Conservation (phyloP, 2,113 vertebrate species). For the Phylloscopus whistleri region DNA sequence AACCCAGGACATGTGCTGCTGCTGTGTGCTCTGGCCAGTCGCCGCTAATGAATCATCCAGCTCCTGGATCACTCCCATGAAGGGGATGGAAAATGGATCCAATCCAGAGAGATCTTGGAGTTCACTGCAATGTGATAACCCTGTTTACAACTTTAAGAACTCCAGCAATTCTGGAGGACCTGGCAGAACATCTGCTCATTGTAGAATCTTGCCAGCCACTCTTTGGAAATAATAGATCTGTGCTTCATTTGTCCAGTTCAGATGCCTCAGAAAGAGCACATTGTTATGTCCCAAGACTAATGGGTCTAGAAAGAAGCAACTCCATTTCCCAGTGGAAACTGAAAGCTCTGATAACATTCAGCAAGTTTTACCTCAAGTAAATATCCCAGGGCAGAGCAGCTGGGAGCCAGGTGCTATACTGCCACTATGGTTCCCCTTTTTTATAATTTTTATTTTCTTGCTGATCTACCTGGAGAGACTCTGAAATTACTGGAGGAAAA, state of each 20-base stretch:
- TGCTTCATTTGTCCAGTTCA: neutral
- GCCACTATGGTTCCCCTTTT: neutral
- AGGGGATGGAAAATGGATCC: slow-evolving; percentile 18
- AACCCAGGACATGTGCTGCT: neutral
- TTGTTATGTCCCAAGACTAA: neutral
- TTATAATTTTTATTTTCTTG: neutral
- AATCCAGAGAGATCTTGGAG: slow-evolving; percentile 43
- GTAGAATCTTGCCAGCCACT: slow-evolving; percentile 12
- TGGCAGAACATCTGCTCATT: slow-evolving; percentile 53
- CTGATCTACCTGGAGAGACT: neutral
- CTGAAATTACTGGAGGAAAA: neutral
- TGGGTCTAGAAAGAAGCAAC: neutral
- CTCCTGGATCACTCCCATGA: slow-evolving; percentile 13
- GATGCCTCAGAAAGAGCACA: neutral
- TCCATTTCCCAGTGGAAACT: neutral
- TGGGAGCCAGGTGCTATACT: neutral
- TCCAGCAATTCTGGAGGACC: slow-evolving; percentile 30
- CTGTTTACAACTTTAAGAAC: slow-evolving; percentile 48
- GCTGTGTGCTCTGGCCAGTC: neutral
- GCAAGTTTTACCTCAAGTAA: neutral
- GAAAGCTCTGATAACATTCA: neutral
- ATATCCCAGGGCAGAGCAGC: neutral
- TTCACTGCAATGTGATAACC: slow-evolving; percentile 57
- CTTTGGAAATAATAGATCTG: neutral
- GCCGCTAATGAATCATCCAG: slow-evolving; percentile 35